A percentile compares a stretch with the other conserved stretches of the same genome.
Evolutionary conservation across 2,113 vertebrate genomes (phyloP).

Genomic region (Oreotrochilus melanogaster): DNA sequence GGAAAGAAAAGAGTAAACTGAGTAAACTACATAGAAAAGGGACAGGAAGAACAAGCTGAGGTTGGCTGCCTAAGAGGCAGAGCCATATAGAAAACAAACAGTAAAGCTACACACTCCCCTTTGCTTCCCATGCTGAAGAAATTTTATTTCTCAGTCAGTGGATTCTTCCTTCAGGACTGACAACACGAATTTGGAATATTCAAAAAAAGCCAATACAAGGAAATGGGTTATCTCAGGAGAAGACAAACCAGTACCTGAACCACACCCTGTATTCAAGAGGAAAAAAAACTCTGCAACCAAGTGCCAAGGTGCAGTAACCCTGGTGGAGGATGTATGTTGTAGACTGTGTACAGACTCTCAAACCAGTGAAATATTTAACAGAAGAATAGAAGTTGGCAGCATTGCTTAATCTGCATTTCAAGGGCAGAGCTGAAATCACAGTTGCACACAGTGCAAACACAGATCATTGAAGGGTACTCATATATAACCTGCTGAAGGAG

Average conservation of each 20-base stretch:
- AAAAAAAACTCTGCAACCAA: neutral
- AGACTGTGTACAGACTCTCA: neutral
- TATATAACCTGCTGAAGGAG: neutral
- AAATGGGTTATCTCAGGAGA: neutral
- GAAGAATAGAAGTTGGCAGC: neutral
- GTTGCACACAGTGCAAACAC: neutral
- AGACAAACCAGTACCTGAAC: neutral
- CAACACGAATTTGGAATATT: neutral
- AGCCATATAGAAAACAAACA: neutral
- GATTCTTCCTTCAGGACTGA: neutral
- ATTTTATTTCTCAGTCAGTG: neutral
- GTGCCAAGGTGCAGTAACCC: neutral
- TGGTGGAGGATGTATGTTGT: neutral
- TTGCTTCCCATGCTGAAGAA: neutral
- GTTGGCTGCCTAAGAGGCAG: neutral
- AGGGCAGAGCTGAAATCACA: neutral
- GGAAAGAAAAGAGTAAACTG: neutral
- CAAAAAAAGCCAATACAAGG: neutral
- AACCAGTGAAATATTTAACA: conserved; percentile 11
- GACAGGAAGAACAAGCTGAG: neutral
- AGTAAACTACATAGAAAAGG: neutral
- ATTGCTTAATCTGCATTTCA: neutral
- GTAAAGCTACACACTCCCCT: neutral
- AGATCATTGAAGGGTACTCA: neutral
- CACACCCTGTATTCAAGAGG: neutral